phyloP scores from a whole-genome alignment of 2,113 vertebrate species.

The Caretta caretta region DNA sequence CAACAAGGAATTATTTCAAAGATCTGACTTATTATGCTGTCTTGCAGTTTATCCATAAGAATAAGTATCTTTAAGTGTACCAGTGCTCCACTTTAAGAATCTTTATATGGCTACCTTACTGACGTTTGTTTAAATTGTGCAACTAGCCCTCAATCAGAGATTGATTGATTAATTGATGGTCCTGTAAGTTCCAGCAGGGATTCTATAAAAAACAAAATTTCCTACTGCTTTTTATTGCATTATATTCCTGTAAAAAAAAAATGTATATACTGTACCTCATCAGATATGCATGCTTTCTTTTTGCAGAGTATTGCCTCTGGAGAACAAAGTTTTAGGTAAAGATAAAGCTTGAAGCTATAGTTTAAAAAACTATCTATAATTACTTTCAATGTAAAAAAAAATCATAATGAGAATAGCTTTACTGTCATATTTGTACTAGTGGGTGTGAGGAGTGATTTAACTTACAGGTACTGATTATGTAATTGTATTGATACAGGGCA shows the following conservation, averaged over 20 bases:
- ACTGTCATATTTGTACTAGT: slow-evolving; percentile 83
- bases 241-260: background rate
- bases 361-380: slow-evolving; percentile 78
- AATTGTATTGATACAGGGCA: slow-evolving; percentile 83
- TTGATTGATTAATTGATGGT: background rate
- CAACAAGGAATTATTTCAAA: background rate
- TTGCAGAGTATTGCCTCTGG: slow-evolving; percentile 53
- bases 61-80: background rate
- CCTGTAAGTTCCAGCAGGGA: no score
- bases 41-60: background rate
- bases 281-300: slow-evolving; percentile 62
- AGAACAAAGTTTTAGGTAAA: slow-evolving; percentile 74
- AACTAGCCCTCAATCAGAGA: slow-evolving; percentile 53
- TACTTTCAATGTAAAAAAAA: slow-evolving; percentile 77
- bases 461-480: slow-evolving; percentile 86
- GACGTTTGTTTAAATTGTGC: background rate
- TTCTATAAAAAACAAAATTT: background rate
- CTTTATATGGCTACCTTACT: slow-evolving; percentile 12
- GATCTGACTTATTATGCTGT: background rate
- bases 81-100: background rate
- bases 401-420: slow-evolving; percentile 78
- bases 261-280: slow-evolving; percentile 3
- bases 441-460: slow-evolving; percentile 83
- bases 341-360: slow-evolving; percentile 72
- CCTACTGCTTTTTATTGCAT: slow-evolving; percentile 35